These are phyloP conservation scores for Fulica atra DNA, from an alignment of 2,113 vertebrate genomes.

Conservation along the genomic window DNA sequence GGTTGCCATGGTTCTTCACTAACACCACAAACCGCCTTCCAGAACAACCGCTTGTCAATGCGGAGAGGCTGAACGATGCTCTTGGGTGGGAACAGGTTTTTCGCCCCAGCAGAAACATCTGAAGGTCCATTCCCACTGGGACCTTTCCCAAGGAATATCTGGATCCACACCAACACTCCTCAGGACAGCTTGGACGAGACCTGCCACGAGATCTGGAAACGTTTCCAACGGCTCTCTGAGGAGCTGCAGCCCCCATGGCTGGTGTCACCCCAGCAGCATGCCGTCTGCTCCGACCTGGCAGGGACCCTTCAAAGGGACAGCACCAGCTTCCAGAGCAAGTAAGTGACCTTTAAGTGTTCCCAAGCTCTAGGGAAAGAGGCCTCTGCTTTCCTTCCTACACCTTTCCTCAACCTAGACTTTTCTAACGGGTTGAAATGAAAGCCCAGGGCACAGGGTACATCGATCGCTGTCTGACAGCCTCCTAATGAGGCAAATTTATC, in stretches of 20 bases:
- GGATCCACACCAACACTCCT: conserved; percentile 80
- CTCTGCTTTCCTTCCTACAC: neutral
- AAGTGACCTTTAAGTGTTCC: neutral
- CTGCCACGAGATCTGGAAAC: conserved; percentile 82
- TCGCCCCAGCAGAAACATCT: neutral
- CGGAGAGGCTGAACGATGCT: conserved; percentile 44
- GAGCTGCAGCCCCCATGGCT: conserved; percentile 25
- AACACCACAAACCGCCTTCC: neutral
- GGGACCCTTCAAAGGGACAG: neutral
- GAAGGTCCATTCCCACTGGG: conserved; percentile 63
- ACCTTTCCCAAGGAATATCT: conserved; percentile 81
- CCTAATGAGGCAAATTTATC: neutral
- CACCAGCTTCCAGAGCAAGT: conserved; percentile 39
- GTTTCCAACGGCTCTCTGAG: conserved; percentile 43
- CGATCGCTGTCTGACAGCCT: neutral
- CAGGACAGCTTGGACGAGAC: conserved; percentile 76
- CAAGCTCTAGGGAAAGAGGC: neutral
- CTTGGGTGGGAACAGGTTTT: neutral
- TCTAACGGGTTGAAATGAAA: neutral
- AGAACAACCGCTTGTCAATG: neutral
- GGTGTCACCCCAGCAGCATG: neutral
- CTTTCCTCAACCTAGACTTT: neutral
- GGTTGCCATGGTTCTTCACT: conserved; percentile 68
- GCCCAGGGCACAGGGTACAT: rapidly evolving
- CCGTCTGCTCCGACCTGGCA: neutral